Conservation (phyloP, 1,140 invertebrate genomes). For the Drosophila bocki region DNA sequence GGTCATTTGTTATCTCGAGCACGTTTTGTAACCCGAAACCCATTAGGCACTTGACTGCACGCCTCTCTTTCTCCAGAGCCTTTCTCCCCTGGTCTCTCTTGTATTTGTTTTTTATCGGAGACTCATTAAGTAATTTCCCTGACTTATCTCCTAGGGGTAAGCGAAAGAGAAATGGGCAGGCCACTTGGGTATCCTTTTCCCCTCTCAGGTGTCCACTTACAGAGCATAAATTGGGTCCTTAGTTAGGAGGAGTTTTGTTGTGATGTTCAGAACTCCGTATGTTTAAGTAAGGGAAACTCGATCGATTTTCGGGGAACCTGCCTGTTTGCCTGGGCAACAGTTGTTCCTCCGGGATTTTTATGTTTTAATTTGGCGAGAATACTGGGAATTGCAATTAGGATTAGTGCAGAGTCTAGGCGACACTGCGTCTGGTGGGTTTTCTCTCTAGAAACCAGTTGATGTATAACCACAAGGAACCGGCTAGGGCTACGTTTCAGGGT, state of each 20-base stretch:
- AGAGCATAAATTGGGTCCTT: slow-evolving; percentile 42
- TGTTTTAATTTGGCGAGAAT: slow-evolving; percentile 58
- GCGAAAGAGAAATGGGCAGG: slow-evolving; percentile 27
- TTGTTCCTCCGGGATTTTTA: slow-evolving; percentile 36
- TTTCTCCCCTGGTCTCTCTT: slow-evolving; percentile 23
- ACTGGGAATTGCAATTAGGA: slow-evolving; percentile 51
- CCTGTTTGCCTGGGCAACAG: slow-evolving; percentile 31
- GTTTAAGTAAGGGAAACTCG: slow-evolving; percentile 56
- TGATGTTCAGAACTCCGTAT: slow-evolving; percentile 54
- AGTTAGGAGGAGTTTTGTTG: slow-evolving; percentile 72
- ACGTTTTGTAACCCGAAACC: slow-evolving; percentile 80
- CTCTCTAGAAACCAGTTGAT: not conserved
- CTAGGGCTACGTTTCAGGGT: not conserved
- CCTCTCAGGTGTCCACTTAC: slow-evolving; percentile 75
- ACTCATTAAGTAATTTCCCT: slow-evolving; percentile 79
- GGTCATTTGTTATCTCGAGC: slow-evolving; percentile 73
- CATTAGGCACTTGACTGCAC: slow-evolving; percentile 74
- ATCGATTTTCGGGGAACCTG: slow-evolving; percentile 58
- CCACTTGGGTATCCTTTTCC: slow-evolving; percentile 58
- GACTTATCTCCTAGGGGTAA: slow-evolving; percentile 57
- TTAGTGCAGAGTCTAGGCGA: slow-evolving; percentile 31
- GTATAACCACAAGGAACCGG: not conserved
- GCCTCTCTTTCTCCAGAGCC: slow-evolving; percentile 33
- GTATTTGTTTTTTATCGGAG: slow-evolving; percentile 62
- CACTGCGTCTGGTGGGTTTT: slow-evolving; percentile 48